phyloP scores from a whole-genome alignment of 2,888 invertebrate genomes.

The Neelides folsomi region DNA sequence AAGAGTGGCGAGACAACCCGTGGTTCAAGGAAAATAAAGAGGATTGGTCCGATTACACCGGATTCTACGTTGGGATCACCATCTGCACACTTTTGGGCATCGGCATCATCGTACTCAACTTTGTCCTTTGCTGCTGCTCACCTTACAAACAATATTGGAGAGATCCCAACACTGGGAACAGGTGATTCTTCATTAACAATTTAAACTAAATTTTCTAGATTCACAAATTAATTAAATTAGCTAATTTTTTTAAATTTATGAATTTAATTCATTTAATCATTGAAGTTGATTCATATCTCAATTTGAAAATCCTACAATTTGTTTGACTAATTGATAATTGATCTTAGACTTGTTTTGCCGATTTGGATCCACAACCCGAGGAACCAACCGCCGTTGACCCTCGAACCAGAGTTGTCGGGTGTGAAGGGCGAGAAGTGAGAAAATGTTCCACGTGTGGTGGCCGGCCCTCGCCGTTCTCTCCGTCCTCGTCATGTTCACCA shows the following conservation, averaged over 20 bases:
- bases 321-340: not conserved
- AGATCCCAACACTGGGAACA: conserved; percentile 40
- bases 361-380: conserved; percentile 73
- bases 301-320: conserved; percentile 1
- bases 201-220: too few species aligned
- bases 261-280: too few species aligned
- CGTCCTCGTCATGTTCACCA: conserved; percentile 58
- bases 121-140: conserved; percentile 68
- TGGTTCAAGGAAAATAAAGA: conserved; percentile 45
- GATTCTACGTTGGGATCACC: conserved; percentile 68
- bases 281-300: too few species aligned
- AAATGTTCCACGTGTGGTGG: conserved; percentile 61
- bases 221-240: too few species aligned
- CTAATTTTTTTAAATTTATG: too few species aligned
- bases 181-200: conserved; percentile 14
- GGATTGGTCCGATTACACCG: conserved; percentile 51
- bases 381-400: conserved; percentile 54
- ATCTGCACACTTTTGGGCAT: conserved; percentile 60
- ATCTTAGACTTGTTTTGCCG: conserved; percentile 60
- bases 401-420: conserved; percentile 27
- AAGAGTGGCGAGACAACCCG: conserved; percentile 50
- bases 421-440: not conserved
- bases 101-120: conserved; percentile 58
- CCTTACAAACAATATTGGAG: conserved; percentile 67
- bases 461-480: conserved; percentile 61